Evolutionary conservation across 2,113 vertebrate species (phyloP), one percentile per base, ranked within the genome.

Genomic region (Chlorocebus sabaeus): DNA sequence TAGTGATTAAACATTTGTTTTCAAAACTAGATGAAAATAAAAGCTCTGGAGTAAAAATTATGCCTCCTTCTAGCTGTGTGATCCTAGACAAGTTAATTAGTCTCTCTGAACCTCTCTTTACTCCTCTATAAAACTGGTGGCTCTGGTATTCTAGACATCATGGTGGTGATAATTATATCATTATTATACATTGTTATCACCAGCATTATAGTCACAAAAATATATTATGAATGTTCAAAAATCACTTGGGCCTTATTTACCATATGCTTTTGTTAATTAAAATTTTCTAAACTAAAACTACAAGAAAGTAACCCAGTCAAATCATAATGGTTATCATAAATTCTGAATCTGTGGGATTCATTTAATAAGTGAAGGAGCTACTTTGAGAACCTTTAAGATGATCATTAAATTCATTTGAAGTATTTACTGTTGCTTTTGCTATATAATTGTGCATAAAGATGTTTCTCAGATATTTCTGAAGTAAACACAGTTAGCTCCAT

Each of bases 311-410:
- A 27, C 9, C 6, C n/a, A 55, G 40, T 89, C 32, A 73, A 86
- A 23, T 83, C 59, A n/a, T 94, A 94, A 83, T 79, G 93, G 61
- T 89, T 95, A 55, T 90, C n/a, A 45, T 64, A 89, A 96, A 97
- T 97, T 97, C 52, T 80, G 43, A 94, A 50, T 72, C 76, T 45
- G 23, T 86, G 73, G 27, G 48, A 95, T 96, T 90, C 59, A 55
- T 86, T 96, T 91, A 97, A 45, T 80, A 90, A 78, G 40, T 57
- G 32, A 95, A 79, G 78, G 79, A n/a, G 17, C 73, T 40, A 76
- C 57, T 25, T 2, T 68, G 75, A 78, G 70, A 72, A 48, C 16
- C 22, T 91, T 70, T 52, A 43, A 86, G 61, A 30, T 92, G 22
- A 92, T 73, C 61, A 59, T 79, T 96, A 93, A 35, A 40, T 78